Conservation (phyloP, 1,140 invertebrate genomes). For the Ericerus pela region DNA sequence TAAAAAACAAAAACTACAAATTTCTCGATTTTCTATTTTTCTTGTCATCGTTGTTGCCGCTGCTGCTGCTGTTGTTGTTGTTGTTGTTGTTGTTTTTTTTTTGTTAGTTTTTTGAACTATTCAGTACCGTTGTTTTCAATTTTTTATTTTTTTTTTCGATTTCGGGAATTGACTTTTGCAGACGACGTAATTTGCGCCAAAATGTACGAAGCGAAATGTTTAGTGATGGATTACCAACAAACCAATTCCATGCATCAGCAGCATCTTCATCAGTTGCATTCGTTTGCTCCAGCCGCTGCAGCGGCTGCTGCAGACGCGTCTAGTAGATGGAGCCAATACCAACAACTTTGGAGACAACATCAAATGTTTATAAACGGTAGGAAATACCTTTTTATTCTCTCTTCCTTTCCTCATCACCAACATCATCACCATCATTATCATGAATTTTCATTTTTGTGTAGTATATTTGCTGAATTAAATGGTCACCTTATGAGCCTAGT, state of each 20-base stretch:
- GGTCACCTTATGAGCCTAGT: too few species aligned
- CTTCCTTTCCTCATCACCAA: too few species aligned
- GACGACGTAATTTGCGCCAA: too few species aligned
- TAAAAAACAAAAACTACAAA: too few species aligned
- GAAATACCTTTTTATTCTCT: too few species aligned
- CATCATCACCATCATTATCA: too few species aligned
- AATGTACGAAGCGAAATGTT: constrained; percentile 26
- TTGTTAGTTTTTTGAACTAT: background rate
- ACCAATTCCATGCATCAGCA: constrained; percentile 21
- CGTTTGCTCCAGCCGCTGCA: constrained; percentile 35
- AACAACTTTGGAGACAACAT: constrained; percentile 39
- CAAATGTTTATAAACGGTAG: constrained; percentile 39
- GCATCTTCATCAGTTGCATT: constrained; percentile 35
- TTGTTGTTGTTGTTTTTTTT: background rate
- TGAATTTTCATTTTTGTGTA: too few species aligned
- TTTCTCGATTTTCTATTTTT: too few species aligned
- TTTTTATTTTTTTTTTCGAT: background rate
- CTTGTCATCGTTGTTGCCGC: too few species aligned
- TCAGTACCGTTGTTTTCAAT: background rate
- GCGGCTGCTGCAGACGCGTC: constrained; percentile 23
- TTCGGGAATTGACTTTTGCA: background rate
- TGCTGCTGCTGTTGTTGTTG: background rate
- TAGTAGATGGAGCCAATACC: constrained; percentile 36
- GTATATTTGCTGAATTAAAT: too few species aligned
- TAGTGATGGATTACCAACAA: constrained; percentile 27